phyloP scores from a whole-genome alignment of 1,140 invertebrate species.

The Carposina sasakii region DNA sequence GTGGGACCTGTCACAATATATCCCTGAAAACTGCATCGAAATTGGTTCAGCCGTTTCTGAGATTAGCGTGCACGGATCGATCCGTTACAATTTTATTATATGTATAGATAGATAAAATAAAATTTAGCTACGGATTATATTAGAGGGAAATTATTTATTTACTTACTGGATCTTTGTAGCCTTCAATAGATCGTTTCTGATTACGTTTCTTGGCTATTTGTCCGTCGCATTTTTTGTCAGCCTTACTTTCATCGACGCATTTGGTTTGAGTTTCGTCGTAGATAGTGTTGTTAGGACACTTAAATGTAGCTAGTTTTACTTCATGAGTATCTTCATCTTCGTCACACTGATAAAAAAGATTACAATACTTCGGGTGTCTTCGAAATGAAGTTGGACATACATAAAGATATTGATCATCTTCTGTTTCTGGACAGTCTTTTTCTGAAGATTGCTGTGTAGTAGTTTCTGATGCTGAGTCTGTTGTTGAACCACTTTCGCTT shows the following conservation, averaged over 20 bases:
- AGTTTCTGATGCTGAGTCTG: constrained; percentile 16
- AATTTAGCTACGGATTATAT: too few relatives aligned
- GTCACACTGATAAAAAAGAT: constrained; percentile 88
- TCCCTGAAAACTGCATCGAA: too few relatives aligned
- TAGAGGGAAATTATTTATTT: constrained; percentile 6
- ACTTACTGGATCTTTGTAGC: constrained; percentile 76
- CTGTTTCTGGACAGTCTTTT: constrained; percentile 67
- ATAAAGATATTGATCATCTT: constrained; percentile 79
- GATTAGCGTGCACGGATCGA: too few relatives aligned
- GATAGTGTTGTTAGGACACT: constrained; percentile 83
- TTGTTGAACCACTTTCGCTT: constrained; percentile 27
- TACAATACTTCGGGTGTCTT: constrained; percentile 87
- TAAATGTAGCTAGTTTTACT: constrained; percentile 80
- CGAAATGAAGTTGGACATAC: constrained; percentile 87
- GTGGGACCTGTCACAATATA: too few relatives aligned
- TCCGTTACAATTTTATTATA: too few relatives aligned
- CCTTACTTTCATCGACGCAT: constrained; percentile 77
- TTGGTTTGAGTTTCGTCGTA: constrained; percentile 82
- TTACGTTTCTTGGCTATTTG: constrained; percentile 70
- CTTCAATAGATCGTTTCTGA: constrained; percentile 70
- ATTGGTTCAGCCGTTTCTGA: too few relatives aligned
- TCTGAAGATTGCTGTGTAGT: constrained; percentile 21
- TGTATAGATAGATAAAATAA: too few relatives aligned
- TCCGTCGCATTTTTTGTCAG: constrained; percentile 73
- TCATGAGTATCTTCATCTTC: constrained; percentile 76